These are phyloP conservation scores for Liolophura sinensis DNA, from an alignment of 1,140 invertebrate genomes.

Conservation along the genomic window DNA sequence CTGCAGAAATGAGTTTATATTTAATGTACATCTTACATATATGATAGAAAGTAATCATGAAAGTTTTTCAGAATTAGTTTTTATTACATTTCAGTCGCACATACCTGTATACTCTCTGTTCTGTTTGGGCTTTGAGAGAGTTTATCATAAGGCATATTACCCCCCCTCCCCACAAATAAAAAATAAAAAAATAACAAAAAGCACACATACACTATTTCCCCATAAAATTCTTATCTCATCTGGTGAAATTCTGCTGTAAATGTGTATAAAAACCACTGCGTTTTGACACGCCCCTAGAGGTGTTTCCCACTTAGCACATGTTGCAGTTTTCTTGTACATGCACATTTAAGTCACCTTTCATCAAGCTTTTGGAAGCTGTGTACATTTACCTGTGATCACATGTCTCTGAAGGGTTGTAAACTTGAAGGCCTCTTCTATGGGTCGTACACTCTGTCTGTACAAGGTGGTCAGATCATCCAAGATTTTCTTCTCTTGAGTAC, in stretches of 20 bases:
- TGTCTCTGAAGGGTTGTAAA: slow-evolving; percentile 90
- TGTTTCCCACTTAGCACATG: neutral
- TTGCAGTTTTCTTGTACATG: neutral
- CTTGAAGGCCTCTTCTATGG: slow-evolving; percentile 86
- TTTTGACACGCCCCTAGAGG: slow-evolving; percentile 1
- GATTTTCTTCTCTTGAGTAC: too few relatives aligned
- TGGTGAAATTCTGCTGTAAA: neutral
- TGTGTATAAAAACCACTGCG: slow-evolving; percentile 9
- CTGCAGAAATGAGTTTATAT: too few relatives aligned
- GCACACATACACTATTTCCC: too few relatives aligned
- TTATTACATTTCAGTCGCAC: too few relatives aligned
- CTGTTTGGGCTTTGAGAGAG: too few relatives aligned
- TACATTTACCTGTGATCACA: slow-evolving; percentile 72
- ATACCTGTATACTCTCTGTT: too few relatives aligned
- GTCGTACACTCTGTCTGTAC: slow-evolving; percentile 86
- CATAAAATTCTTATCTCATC: neutral
- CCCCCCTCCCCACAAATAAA: too few relatives aligned
- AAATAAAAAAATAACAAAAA: too few relatives aligned
- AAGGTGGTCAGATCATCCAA: slow-evolving; percentile 44
- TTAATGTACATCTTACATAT: too few relatives aligned
- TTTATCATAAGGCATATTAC: too few relatives aligned
- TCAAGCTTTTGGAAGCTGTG: neutral
- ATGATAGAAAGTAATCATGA: too few relatives aligned
- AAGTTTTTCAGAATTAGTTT: too few relatives aligned
- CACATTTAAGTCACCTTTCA: neutral